Base-by-base conservation (phyloP, 2,113 vertebrate genomes). In the Spea multiplicata region DNA sequence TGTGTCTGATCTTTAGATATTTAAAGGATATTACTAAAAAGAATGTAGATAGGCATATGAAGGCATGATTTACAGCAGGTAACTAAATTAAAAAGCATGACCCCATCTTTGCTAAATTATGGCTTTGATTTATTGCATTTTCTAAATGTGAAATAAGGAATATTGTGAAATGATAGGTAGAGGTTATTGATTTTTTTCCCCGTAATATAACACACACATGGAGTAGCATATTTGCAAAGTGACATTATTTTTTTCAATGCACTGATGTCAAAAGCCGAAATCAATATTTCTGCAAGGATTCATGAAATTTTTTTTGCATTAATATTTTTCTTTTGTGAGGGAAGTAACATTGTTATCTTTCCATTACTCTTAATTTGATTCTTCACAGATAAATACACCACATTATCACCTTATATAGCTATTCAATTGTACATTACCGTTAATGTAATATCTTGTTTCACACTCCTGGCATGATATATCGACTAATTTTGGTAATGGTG, bases 301-400 rank as follows among this genome's bases (percentile, higher is more conserved):
- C 49, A 12, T 73, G 73, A 64, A 79, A 71, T 57, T 73, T 65
- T 72, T 49, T 64, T 70, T 72, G 48, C 47, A 65, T 72, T 72
- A 12, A 78, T 30, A 30, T 72, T 72, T 73, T 73, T 65, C 48
- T 50, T 62, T 57, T 3, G 44, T 71, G 65, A 52, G 6, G 45
- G 44, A 72, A 65, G 30, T 73, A 59, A 79, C 77, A 79, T 66
- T 66, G 70, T 79, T 73, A 73, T 44, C 49, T 66, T 65, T 73
- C 69, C 50, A 73, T 73, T 73, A 79, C 17, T 30, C 69, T 59
- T 73, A 55, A 79, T 79, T 73, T 79, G 77, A 79, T 79, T 73
- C 2, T 79, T 66, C 77, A 79, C 62, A 44, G 70, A 55, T 73
- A 79, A 79, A 73, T 66, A 48, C 46, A 48, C 59, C 52, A 6